phyloP scores from a whole-genome alignment of 1,140 invertebrate genomes.

The Ceratoteleas bidentatus region DNA sequence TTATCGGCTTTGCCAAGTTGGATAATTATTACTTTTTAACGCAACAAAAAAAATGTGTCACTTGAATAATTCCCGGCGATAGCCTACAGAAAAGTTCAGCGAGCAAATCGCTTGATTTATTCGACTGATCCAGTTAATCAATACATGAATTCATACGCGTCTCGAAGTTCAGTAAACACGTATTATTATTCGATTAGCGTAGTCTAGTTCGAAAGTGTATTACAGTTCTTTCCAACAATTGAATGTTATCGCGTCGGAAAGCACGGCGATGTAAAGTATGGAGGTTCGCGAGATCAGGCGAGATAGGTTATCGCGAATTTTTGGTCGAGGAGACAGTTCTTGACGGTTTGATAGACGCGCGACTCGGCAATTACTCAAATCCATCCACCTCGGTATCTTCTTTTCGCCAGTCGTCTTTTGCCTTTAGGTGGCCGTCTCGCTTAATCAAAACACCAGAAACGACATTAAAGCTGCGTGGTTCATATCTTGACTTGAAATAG shows the following conservation, averaged over 20 bases:
- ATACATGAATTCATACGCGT: constrained; percentile 48
- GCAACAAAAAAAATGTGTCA: constrained; percentile 32
- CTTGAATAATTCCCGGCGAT: constrained; percentile 25
- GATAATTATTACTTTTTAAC: constrained; percentile 15
- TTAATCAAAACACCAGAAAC: constrained; percentile 80
- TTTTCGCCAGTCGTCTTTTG: constrained; percentile 60
- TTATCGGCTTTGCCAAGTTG: background rate
- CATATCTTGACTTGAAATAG: constrained; percentile 78
- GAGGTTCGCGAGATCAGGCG: constrained; percentile 17
- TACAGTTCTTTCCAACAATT: constrained; percentile 17
- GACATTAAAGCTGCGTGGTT: constrained; percentile 77
- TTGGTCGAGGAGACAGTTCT: constrained; percentile 66
- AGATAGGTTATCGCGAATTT: constrained; percentile 65
- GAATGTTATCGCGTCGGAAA: constrained; percentile 19
- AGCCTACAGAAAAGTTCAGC: constrained; percentile 11
- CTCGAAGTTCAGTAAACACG: constrained; percentile 40
- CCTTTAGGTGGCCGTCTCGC: constrained; percentile 68
- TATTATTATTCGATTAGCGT: constrained; percentile 51
- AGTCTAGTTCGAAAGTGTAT: constrained; percentile 23
- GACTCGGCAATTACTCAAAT: constrained; percentile 78
- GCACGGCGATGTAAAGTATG: constrained; percentile 8
- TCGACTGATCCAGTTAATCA: constrained; percentile 27
- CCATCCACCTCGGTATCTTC: constrained; percentile 64
- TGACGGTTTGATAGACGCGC: constrained; percentile 72
- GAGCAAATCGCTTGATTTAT: constrained; percentile 42